Conservation (phyloP, 2,797 vertebrate genomes). For the Phrynocephalus vlangalii region DNA sequence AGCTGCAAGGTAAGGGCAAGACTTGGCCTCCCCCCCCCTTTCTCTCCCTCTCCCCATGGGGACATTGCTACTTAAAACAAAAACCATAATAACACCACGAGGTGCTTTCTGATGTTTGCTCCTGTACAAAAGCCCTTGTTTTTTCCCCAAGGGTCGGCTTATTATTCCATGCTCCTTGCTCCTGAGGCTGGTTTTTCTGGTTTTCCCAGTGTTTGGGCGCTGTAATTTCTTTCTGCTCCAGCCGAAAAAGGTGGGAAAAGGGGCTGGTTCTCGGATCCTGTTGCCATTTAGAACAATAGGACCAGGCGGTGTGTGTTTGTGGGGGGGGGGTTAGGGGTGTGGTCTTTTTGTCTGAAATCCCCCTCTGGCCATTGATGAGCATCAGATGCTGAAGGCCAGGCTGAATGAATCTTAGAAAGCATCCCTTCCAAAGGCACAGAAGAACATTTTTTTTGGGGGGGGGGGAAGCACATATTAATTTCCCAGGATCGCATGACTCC, state of each 20-base stretch:
- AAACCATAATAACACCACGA: constrained; percentile 38
- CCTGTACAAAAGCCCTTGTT: constrained; percentile 6
- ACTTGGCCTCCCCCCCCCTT: neutral
- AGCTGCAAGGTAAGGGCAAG: constrained; percentile 91
- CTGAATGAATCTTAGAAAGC: neutral
- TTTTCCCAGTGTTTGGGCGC: neutral
- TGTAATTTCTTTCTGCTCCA: neutral
- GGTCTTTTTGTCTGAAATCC: constrained; percentile 72
- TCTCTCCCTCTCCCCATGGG: neutral
- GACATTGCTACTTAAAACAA: constrained; percentile 51
- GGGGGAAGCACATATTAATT: too few species aligned
- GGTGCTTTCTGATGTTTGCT: constrained; percentile 43
- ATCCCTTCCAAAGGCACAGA: neutral
- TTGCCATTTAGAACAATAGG: constrained; percentile 67
- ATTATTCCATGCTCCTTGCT: too few species aligned
- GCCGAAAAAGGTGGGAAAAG: constrained; percentile 42
- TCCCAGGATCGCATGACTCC: neutral
- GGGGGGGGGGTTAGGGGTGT: constrained; percentile 67
- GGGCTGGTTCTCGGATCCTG: constrained; percentile 51
- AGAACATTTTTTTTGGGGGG: too few species aligned
- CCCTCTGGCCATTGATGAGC: constrained; percentile 55
- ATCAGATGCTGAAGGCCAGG: constrained; percentile 29
- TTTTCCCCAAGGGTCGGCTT: neutral
- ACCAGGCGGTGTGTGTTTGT: constrained; percentile 22
- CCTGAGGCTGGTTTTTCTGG: too few species aligned